Evolutionary conservation across 2,888 invertebrate genomes (phyloP).

Genomic region (Falcaria lacertinaria): DNA sequence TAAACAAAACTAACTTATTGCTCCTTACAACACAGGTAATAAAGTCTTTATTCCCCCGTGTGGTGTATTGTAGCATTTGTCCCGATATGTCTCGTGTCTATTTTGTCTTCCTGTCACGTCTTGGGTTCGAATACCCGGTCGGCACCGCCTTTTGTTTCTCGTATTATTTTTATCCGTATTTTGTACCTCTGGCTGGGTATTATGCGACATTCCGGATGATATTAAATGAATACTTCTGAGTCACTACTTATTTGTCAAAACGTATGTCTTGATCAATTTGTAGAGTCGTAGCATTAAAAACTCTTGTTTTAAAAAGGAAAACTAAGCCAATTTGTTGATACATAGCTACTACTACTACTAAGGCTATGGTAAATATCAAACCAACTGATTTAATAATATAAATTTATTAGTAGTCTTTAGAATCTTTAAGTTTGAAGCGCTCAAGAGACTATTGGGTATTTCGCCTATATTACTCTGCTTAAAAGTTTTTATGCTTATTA

Average conservation of each 20-base stretch:
- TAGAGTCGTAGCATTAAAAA: no score
- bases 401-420: no score
- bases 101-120: conserved; percentile 67
- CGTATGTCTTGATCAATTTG: no score
- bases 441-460: no score
- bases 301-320: no score
- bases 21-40: conserved; percentile 19
- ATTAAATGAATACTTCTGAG: conserved; percentile 48
- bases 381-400: no score
- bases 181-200: conserved; percentile 61
- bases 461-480: no score
- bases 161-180: conserved; percentile 65
- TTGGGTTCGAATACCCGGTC: conserved; percentile 50
- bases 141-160: conserved; percentile 51
- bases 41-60: conserved; percentile 33
- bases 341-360: no score
- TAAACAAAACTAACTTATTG: conserved; percentile 24
- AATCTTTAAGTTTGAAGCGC: no score
- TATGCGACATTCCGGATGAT: conserved; percentile 52
- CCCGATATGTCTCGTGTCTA: conserved; percentile 33
- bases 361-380: no score
- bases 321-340: no score
- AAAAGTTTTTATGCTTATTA: no score
- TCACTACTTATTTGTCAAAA: conserved; percentile 4
- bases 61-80: conserved; percentile 10